These are phyloP conservation scores for Pomacea canaliculata DNA, from an alignment of 2,888 invertebrate genomes.

Conservation along the genomic window DNA sequence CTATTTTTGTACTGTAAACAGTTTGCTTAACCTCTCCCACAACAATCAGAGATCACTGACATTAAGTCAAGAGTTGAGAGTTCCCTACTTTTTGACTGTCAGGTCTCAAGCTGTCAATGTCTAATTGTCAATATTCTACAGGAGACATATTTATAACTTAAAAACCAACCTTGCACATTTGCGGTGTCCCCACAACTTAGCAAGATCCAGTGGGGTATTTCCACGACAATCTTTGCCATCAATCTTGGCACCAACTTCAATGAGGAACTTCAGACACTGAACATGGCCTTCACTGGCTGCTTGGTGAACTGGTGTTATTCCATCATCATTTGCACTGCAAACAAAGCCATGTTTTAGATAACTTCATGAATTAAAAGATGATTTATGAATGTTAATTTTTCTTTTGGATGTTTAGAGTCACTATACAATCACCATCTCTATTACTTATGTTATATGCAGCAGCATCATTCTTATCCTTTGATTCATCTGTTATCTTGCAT, in stretches of 20 bases:
- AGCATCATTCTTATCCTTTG: too few species aligned
- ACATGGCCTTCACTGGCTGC: slow-evolving; percentile 70
- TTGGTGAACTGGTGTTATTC: slow-evolving; percentile 68
- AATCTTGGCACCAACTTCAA: slow-evolving; percentile 63
- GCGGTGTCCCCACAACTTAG: slow-evolving; percentile 69
- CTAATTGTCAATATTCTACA: too few species aligned
- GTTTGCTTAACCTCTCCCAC: too few species aligned
- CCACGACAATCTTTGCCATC: slow-evolving; percentile 63
- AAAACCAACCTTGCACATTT: slow-evolving; percentile 66
- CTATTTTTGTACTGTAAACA: too few species aligned
- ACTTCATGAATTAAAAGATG: neutral
- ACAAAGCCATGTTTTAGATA: neutral
- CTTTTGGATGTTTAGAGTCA: too few species aligned
- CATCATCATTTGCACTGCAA: slow-evolving; percentile 66
- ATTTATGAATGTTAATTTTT: neutral
- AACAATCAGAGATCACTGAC: too few species aligned
- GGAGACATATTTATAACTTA: neutral
- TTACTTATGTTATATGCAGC: too few species aligned
- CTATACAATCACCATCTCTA: too few species aligned
- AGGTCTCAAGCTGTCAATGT: too few species aligned
- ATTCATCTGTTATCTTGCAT: too few species aligned
- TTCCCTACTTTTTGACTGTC: too few species aligned
- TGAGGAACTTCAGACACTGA: slow-evolving; percentile 66
- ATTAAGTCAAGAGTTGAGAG: too few species aligned
- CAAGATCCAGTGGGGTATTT: slow-evolving; percentile 69